Evolutionary conservation across 2,888 invertebrate species (phyloP), one percentile per base, ranked within the genome.

Genomic region (Quadriops clusia): DNA sequence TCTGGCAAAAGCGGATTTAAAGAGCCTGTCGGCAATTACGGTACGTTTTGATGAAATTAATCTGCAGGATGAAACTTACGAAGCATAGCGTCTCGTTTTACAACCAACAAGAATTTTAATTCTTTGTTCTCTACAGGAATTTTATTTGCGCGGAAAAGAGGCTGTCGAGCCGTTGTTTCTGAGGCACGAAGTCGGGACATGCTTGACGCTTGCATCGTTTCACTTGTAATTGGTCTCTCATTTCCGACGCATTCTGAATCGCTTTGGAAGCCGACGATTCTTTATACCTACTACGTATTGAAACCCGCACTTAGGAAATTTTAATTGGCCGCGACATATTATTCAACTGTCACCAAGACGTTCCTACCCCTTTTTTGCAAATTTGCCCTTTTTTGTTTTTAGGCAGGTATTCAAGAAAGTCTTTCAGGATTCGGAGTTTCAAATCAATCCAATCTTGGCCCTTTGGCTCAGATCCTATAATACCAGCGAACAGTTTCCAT

Each of bases 231-330:
- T 60, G 58, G 58, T 55, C 52, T 56, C 56, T 56, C 57, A 58
- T 59, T 60, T 60, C 57, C 57, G 58, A 58, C 58, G 58, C 58
- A 58, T 58, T 54, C 54, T 51, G 56, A 54, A 59, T 58, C 56
- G 58, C 60, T 54, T 58, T 56, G 57, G 56, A 54, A 52, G 56
- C 50, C 54, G 53, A 47, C 53, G 47, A 53, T 56, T 54, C 56
- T 56, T 56, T 56, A 54, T 51, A 52, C 49, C 46, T 40, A 38
- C 38, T 46, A 45, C n/a, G n/a, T n/a, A n/a, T n/a, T n/a, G n/a
- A n/a, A n/a, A n/a, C 25, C 53, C 51, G 56, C 57, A 56, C 56
- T 58, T 55, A 54, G 58, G 53, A 56, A 58, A 59, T 59, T 60
- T 60, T 60, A 59, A 60, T 59, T 60, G 58, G 59, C 53, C 56